phyloP scores from a whole-genome alignment of 1,140 invertebrate genomes.

The Kradibia gibbosae region DNA sequence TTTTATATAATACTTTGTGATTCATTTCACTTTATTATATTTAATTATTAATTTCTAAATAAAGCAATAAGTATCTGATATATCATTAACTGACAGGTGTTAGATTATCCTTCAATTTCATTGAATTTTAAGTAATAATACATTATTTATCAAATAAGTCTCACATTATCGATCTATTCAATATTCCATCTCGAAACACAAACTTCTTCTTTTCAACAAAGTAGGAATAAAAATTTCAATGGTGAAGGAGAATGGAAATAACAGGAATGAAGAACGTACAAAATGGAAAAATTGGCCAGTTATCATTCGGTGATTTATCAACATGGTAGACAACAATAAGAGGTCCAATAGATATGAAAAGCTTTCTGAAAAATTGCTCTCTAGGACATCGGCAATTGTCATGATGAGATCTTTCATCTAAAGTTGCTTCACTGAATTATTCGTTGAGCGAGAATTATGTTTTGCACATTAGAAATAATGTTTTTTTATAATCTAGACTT shows the following conservation, averaged over 20 bases:
- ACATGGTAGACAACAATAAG: slow-evolving; percentile 28
- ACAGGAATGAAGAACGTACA: not conserved
- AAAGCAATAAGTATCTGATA: no score
- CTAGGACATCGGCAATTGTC: not conserved
- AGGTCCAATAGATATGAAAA: not conserved
- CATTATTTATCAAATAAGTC: not conserved
- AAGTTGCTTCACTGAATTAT: no score
- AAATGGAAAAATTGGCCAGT: not conserved
- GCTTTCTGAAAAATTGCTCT: slow-evolving; percentile 1
- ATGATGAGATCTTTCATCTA: not conserved
- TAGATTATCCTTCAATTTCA: not conserved
- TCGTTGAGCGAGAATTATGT: not conserved
- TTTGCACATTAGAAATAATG: no score
- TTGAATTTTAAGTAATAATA: not conserved
- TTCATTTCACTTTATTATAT: no score
- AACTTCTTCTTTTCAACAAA: slow-evolving; percentile 22
- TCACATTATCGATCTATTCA: not conserved
- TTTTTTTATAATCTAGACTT: no score
- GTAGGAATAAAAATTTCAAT: slow-evolving; percentile 45
- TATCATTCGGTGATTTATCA: slow-evolving; percentile 38
- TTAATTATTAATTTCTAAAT: no score
- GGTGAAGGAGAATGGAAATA: slow-evolving; percentile 10
- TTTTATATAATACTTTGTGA: no score
- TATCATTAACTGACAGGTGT: no score
- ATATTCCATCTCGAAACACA: not conserved